These are phyloP conservation scores for Sinocyclocheilus rhinocerous DNA, from an alignment of 2,113 vertebrate genomes.

Conservation along the genomic window DNA sequence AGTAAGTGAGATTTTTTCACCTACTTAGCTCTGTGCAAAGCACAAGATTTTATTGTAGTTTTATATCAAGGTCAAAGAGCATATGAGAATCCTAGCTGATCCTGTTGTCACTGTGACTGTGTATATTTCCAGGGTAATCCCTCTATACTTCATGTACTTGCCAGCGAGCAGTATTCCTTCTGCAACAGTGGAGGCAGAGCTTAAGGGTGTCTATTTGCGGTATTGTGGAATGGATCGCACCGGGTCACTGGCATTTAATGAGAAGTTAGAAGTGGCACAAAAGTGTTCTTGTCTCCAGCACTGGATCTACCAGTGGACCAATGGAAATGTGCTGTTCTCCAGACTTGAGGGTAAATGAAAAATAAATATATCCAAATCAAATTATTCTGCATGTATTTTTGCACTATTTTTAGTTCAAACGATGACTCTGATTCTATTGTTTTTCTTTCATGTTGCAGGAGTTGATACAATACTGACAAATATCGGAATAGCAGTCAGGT, in stretches of 20 bases:
- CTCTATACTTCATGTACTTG: slow-evolving; percentile 89
- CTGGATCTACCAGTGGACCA: slow-evolving; percentile 95
- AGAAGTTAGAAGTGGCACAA: slow-evolving; percentile 78
- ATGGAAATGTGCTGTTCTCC: slow-evolving; percentile 89
- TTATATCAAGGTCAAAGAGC: background rate
- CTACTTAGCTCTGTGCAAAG: background rate
- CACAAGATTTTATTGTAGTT: background rate
- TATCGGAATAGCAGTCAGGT: slow-evolving; percentile 85
- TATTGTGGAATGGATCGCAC: slow-evolving; percentile 77
- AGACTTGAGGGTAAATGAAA: slow-evolving; percentile 83
- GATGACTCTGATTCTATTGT: background rate
- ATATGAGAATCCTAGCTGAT: background rate
- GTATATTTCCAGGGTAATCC: slow-evolving; percentile 80
- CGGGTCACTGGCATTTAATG: slow-evolving; percentile 65
- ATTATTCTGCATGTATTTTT: background rate
- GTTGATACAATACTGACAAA: slow-evolving; percentile 90
- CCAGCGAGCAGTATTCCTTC: slow-evolving; percentile 92
- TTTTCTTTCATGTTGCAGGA: slow-evolving; percentile 73
- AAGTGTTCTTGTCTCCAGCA: slow-evolving; percentile 94
- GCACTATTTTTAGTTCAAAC: background rate
- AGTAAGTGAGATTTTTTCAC: slow-evolving; percentile 79
- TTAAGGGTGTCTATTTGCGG: slow-evolving; percentile 75
- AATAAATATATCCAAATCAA: background rate
- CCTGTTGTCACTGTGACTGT: background rate
- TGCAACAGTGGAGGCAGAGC: slow-evolving; percentile 87